Conservation (phyloP, 2,888 invertebrate genomes). For the Hirtodrosophila alboralis region DNA sequence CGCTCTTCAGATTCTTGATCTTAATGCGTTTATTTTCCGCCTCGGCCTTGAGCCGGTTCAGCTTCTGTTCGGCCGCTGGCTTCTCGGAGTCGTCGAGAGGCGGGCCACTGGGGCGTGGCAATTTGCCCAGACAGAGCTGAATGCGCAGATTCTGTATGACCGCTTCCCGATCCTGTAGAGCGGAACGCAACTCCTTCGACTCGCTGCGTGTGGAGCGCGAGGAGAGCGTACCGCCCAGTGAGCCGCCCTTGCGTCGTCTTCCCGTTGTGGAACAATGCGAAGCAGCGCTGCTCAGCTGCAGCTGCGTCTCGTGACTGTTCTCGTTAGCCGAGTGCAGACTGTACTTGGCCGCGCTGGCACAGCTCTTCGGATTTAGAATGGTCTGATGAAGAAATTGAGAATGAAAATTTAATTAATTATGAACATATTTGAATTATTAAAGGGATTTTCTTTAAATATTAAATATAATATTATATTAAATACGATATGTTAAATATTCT, state of each 20-base stretch:
- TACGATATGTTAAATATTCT: too few species aligned
- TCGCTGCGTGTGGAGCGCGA: slow-evolving; percentile 75
- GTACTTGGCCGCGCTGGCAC: slow-evolving; percentile 78
- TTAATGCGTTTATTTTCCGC: slow-evolving; percentile 91
- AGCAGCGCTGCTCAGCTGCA: slow-evolving; percentile 88
- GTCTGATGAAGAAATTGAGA: slow-evolving; percentile 78
- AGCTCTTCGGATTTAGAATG: slow-evolving; percentile 82
- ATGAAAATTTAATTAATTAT: too few species aligned
- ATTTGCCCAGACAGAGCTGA: slow-evolving; percentile 82
- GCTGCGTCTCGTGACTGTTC: slow-evolving; percentile 90
- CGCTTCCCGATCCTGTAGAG: slow-evolving; percentile 91
- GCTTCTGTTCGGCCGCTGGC: slow-evolving; percentile 86
- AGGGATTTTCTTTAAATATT: too few species aligned
- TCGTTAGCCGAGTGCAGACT: slow-evolving; percentile 68
- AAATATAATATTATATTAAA: too few species aligned
- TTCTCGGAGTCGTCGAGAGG: slow-evolving; percentile 86
- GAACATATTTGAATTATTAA: too few species aligned
- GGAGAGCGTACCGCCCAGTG: slow-evolving; percentile 80
- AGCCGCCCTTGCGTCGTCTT: slow-evolving; percentile 85
- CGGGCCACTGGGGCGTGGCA: slow-evolving; percentile 84
- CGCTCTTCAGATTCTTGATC: slow-evolving; percentile 92
- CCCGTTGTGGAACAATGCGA: slow-evolving; percentile 82
- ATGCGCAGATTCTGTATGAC: slow-evolving; percentile 89
- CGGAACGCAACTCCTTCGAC: slow-evolving; percentile 88
- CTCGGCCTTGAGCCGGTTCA: slow-evolving; percentile 87